Evolutionary conservation across 2,113 vertebrate genomes (phyloP).

Genomic region (Oryzias javanicus): DNA sequence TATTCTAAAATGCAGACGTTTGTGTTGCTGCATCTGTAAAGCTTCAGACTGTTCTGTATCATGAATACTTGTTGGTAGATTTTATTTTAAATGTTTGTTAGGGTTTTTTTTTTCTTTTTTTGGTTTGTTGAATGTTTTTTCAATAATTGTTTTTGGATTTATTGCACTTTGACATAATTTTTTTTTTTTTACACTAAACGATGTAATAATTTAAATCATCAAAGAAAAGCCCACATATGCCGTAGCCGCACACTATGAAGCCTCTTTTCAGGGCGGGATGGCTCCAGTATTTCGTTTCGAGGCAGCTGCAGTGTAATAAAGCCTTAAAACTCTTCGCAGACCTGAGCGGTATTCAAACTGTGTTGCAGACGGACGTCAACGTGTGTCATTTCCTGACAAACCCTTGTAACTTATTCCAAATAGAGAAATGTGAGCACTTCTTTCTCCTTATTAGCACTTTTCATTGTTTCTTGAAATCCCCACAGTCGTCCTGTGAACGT

Average conservation of each 20-base stretch:
- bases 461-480: conserved; percentile 29
- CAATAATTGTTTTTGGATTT: too few relatives aligned
- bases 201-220: neutral
- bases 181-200: neutral
- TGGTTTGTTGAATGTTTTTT: too few relatives aligned
- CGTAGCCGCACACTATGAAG: conserved; percentile 2
- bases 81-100: too few relatives aligned
- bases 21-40: too few relatives aligned
- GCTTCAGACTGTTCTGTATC: too few relatives aligned
- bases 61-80: too few relatives aligned
- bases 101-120: too few relatives aligned
- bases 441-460: conserved; percentile 54
- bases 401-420: neutral
- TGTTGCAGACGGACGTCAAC: conserved; percentile 9
- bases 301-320: conserved; percentile 39
- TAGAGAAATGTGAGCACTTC: conserved; percentile 7
- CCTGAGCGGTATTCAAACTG: conserved; percentile 16
- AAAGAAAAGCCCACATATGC: neutral
- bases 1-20: too few relatives aligned
- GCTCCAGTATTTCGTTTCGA: conserved; percentile 17
- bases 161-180: neutral
- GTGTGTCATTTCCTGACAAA: conserved; percentile 8
- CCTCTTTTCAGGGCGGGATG: conserved; percentile 4
- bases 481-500: conserved; percentile 1
- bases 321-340: conserved; percentile 50